Percentiles rank a stretch among this genome's conserved stretches.
Evolutionary conservation across 2,888 invertebrate genomes (phyloP).

Genomic region (Ophioninae sp.): DNA sequence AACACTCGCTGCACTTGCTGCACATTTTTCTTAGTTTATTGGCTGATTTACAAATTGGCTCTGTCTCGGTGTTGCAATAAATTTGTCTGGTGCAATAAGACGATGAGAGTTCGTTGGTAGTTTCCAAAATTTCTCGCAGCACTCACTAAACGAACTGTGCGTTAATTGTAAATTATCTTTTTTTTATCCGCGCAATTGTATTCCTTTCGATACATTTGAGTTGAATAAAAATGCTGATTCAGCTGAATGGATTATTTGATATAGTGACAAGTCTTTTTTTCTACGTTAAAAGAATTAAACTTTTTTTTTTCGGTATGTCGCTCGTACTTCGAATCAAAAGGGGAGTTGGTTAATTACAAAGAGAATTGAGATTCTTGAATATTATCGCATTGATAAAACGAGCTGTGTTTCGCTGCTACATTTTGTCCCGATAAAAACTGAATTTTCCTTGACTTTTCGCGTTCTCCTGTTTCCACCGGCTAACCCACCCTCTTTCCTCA

Average conservation of each 20-base stretch:
- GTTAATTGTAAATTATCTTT: not conserved
- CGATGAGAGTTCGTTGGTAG: not conserved
- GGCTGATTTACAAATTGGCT: not conserved
- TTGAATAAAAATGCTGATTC: not conserved
- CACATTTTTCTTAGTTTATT: constrained; percentile 76
- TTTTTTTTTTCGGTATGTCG: not conserved
- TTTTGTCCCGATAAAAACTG: not conserved
- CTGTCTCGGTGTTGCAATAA: not conserved
- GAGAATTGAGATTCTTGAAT: not conserved
- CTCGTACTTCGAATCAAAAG: not conserved
- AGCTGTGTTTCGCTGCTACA: not conserved
- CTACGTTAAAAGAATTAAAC: too few species aligned
- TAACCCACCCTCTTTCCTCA: not conserved
- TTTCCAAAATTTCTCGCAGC: not conserved
- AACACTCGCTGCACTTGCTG: constrained; percentile 82
- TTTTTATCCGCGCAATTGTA: not conserved
- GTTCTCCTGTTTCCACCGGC: constrained; percentile 14
- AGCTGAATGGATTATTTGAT: not conserved
- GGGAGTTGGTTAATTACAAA: not conserved
- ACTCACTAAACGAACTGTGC: not conserved
- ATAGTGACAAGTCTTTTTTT: too few species aligned
- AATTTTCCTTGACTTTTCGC: constrained; percentile 16
- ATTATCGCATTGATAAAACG: not conserved
- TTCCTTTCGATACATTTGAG: not conserved
- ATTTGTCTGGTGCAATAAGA: not conserved